Evolutionary conservation across 2,113 vertebrate genomes (phyloP).

Genomic region (Coptodon rendalli): DNA sequence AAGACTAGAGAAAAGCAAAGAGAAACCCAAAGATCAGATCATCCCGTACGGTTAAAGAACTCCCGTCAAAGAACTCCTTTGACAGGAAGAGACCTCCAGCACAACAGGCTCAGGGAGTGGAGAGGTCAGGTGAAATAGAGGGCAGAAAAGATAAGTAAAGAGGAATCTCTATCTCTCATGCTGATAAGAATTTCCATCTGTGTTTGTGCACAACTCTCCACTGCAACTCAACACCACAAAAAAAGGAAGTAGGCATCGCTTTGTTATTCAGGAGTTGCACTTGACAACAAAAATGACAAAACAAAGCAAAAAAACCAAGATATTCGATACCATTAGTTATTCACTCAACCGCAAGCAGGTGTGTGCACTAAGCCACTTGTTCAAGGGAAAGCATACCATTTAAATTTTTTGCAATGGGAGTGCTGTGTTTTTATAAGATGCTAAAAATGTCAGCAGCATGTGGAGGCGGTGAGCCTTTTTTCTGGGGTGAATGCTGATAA

Average conservation of each 20-base stretch:
- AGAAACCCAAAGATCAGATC: neutral
- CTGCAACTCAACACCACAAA: neutral
- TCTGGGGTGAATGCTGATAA: neutral
- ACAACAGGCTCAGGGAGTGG: neutral
- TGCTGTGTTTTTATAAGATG: neutral
- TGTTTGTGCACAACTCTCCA: neutral
- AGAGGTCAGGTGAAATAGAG: neutral
- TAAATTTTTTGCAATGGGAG: neutral
- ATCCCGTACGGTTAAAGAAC: fast-evolving
- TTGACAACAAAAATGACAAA: neutral
- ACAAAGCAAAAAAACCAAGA: neutral
- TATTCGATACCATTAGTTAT: neutral
- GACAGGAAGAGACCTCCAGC: neutral
- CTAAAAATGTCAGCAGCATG: neutral
- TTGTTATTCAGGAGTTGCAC: fast-evolving
- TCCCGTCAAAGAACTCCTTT: neutral
- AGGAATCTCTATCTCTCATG: neutral
- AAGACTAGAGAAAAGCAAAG: neutral
- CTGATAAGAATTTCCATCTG: neutral
- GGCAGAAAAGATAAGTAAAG: neutral
- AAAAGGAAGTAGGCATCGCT: neutral
- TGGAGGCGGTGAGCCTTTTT: neutral
- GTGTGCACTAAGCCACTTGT: neutral
- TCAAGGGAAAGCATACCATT: neutral
- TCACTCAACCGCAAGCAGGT: neutral